Percentiles rank a stretch among this genome's conserved stretches.
Conservation (phyloP, 2,113 vertebrate genomes). For the Macquaria australasica region DNA sequence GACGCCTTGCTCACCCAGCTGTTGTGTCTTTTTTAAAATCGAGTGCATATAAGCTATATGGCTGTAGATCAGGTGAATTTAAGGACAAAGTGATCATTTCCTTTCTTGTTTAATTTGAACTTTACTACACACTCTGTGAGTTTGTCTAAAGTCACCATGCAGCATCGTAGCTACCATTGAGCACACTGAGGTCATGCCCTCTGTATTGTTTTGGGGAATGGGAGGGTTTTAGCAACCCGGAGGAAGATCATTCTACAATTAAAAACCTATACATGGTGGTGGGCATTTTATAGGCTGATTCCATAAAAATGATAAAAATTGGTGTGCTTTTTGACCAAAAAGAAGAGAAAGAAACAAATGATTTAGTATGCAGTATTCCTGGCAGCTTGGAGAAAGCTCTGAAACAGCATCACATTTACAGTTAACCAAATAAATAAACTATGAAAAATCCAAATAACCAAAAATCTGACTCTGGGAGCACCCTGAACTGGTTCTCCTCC, state of each 20-base stretch:
- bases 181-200: background rate
- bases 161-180: background rate
- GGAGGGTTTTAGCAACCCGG: background rate
- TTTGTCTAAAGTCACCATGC: background rate
- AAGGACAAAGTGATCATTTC: background rate
- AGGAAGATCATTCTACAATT: too few species aligned
- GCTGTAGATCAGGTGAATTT: background rate
- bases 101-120: background rate
- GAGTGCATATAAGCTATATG: background rate
- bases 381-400: background rate
- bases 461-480: background rate
- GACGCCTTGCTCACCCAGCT: background rate
- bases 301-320: background rate
- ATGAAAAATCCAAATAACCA: background rate
- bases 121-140: background rate
- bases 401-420: background rate
- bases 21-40: background rate
- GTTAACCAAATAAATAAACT: background rate
- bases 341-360: background rate
- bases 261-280: background rate
- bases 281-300: background rate
- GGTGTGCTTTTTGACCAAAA: background rate
- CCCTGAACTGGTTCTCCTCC: too few species aligned
- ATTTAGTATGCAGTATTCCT: background rate
- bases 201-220: background rate